Evolutionary conservation across 2,113 vertebrate species (phyloP).

Genomic region (Pseudopodoces humilis): DNA sequence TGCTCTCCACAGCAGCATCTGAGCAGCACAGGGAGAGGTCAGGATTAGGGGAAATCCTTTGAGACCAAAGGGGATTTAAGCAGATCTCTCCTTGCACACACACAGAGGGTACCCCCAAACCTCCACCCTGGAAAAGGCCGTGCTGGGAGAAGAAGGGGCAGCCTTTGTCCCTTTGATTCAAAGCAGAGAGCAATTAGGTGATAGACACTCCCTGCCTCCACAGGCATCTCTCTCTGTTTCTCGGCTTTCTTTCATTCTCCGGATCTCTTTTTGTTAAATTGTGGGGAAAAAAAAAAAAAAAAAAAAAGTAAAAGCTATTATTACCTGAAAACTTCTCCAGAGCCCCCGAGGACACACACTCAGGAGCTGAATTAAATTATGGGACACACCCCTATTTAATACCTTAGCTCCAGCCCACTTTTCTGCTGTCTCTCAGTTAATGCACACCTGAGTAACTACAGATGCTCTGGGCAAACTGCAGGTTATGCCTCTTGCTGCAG

Average conservation of each 20-base stretch:
- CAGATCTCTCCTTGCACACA: neutral
- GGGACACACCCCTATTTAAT: neutral
- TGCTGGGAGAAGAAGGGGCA: conserved; percentile 34
- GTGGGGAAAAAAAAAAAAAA: neutral
- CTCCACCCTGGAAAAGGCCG: neutral
- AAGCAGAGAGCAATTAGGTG: conserved; percentile 50
- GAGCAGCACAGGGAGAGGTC: conserved; percentile 45
- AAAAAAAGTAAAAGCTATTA: neutral
- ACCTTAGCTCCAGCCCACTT: neutral
- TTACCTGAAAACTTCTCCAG: neutral
- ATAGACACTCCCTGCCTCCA: neutral
- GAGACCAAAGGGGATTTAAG: conserved; percentile 53
- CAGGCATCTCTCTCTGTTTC: neutral
- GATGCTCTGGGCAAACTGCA: neutral
- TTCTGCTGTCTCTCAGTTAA: neutral
- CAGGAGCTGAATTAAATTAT: neutral
- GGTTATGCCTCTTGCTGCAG: neutral
- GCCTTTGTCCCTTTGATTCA: neutral
- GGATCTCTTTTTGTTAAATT: neutral
- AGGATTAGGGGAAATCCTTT: conserved; percentile 74
- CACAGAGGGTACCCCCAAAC: neutral
- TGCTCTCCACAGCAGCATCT: neutral
- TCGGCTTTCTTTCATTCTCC: conserved; percentile 1
- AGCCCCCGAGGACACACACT: neutral
- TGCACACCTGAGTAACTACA: neutral